Evolutionary conservation across 2,113 vertebrate species (phyloP).

Genomic region (Neolamprologus brichardi): DNA sequence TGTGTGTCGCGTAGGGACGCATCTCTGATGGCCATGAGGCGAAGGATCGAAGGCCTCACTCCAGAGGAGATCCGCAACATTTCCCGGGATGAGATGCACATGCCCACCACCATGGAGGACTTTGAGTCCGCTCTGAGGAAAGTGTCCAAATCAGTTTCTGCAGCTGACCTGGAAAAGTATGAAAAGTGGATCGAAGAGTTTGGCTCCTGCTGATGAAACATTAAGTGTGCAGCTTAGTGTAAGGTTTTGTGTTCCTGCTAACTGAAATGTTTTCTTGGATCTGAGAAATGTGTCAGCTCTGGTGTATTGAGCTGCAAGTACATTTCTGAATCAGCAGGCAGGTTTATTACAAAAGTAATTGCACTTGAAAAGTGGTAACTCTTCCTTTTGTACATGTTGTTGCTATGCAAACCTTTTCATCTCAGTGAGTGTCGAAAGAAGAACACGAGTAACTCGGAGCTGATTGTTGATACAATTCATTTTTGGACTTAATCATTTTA

Average conservation of each 20-base stretch:
- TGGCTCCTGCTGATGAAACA: slow-evolving; percentile 83
- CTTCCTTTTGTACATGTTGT: background rate
- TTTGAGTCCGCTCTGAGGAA: slow-evolving; percentile 93
- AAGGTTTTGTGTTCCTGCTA: background rate
- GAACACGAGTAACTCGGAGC: background rate
- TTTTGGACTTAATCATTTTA: background rate
- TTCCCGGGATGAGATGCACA: slow-evolving; percentile 95
- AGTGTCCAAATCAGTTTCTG: slow-evolving; percentile 95
- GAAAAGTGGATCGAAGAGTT: slow-evolving; percentile 98
- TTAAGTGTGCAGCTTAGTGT: background rate
- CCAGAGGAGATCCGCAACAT: slow-evolving; percentile 97
- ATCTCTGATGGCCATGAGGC: slow-evolving; percentile 97
- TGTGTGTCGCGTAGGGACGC: slow-evolving; percentile 77
- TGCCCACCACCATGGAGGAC: slow-evolving; percentile 99
- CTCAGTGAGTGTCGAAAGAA: background rate
- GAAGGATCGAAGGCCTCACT: slow-evolving; percentile 91
- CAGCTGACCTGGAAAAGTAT: slow-evolving; percentile 91
- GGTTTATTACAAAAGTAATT: background rate
- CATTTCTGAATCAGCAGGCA: background rate
- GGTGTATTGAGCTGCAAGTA: background rate
- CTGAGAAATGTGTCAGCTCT: background rate
- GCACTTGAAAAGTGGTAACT: background rate
- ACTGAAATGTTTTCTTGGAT: background rate
- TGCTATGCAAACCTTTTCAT: background rate
- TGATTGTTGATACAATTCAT: background rate